phyloP scores from a whole-genome alignment of 1,140 invertebrate species.

The Thaumetopoea pityocampa region DNA sequence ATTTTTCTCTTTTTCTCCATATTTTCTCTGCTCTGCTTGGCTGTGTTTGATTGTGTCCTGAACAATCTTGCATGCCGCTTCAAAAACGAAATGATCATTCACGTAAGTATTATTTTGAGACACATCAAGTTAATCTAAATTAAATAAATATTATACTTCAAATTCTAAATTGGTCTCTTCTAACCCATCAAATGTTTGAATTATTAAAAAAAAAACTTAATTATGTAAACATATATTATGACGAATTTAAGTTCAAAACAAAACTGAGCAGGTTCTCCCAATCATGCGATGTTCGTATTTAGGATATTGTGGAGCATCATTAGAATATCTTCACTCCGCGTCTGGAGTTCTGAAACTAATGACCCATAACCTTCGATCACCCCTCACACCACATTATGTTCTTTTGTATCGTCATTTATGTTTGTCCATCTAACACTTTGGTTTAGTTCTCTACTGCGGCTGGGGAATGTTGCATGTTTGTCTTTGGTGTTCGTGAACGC shows the following conservation, averaged over 20 bases:
- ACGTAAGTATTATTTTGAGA: slow-evolving; percentile 85
- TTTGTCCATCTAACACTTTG: slow-evolving; percentile 67
- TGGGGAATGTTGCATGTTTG: slow-evolving; percentile 71
- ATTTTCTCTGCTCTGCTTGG: slow-evolving; percentile 86
- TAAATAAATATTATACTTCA: slow-evolving; percentile 5
- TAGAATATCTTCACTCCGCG: slow-evolving; percentile 21
- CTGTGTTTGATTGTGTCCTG: slow-evolving; percentile 84
- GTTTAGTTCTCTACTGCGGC: slow-evolving; percentile 63
- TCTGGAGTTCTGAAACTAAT: slow-evolving; percentile 18
- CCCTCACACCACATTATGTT: slow-evolving; percentile 55
- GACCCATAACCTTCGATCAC: slow-evolving; percentile 59
- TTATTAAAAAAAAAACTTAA: too few species aligned
- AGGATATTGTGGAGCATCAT: slow-evolving; percentile 27
- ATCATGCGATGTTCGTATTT: slow-evolving; percentile 7
- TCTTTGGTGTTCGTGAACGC: slow-evolving; percentile 31
- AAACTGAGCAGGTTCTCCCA: slow-evolving; percentile 4
- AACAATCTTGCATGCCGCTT: slow-evolving; percentile 84
- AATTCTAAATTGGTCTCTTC: slow-evolving; percentile 4
- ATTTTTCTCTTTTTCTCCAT: slow-evolving; percentile 83
- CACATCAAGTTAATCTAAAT: slow-evolving; percentile 55
- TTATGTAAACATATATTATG: too few species aligned
- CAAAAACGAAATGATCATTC: slow-evolving; percentile 85
- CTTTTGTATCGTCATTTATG: slow-evolving; percentile 42
- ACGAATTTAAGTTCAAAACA: too few species aligned
- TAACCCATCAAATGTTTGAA: slow-evolving; percentile 5